phyloP scores from a whole-genome alignment of 2,888 invertebrate species.

The Drosophila lacicola region DNA sequence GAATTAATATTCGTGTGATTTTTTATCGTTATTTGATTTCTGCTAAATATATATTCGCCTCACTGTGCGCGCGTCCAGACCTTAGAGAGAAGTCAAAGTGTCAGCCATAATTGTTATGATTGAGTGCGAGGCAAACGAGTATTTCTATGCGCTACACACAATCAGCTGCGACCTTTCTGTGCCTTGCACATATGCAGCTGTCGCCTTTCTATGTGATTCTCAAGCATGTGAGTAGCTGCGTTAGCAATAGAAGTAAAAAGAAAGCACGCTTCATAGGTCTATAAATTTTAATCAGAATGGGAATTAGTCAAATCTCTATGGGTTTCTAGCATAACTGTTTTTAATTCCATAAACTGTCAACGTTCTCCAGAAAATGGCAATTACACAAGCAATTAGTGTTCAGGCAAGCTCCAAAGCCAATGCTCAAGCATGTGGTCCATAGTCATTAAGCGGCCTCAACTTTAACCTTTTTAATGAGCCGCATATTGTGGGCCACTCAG shows the following conservation, averaged over 20 bases:
- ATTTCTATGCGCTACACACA: slow-evolving; percentile 16
- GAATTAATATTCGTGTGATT: slow-evolving; percentile 84
- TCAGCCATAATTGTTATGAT: slow-evolving; percentile 52
- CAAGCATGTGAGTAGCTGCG: background rate
- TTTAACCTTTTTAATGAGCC: slow-evolving; percentile 76
- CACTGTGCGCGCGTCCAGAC: slow-evolving; percentile 5
- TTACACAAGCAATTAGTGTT: slow-evolving; percentile 55
- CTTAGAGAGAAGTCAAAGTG: slow-evolving; percentile 45
- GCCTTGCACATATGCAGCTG: background rate
- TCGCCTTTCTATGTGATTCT: slow-evolving; percentile 14
- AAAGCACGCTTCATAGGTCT: too few relatives aligned
- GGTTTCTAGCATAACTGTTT: background rate
- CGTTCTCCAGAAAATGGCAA: background rate
- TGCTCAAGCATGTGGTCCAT: slow-evolving; percentile 30
- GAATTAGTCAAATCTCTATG: background rate
- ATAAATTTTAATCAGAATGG: background rate
- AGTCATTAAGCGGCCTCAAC: slow-evolving; percentile 67
- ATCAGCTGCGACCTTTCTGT: slow-evolving; percentile 3
- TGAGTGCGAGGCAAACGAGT: slow-evolving; percentile 28
- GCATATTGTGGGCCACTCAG: slow-evolving; percentile 38
- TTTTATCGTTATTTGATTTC: slow-evolving; percentile 82
- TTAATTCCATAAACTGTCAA: background rate
- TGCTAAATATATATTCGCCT: slow-evolving; percentile 52
- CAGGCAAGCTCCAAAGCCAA: slow-evolving; percentile 31
- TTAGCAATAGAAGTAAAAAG: background rate